A percentile compares a stretch with the other conserved stretches of the same genome.
Evolutionary conservation across 2,113 vertebrate genomes (phyloP).

Genomic region (Nestor notabilis): DNA sequence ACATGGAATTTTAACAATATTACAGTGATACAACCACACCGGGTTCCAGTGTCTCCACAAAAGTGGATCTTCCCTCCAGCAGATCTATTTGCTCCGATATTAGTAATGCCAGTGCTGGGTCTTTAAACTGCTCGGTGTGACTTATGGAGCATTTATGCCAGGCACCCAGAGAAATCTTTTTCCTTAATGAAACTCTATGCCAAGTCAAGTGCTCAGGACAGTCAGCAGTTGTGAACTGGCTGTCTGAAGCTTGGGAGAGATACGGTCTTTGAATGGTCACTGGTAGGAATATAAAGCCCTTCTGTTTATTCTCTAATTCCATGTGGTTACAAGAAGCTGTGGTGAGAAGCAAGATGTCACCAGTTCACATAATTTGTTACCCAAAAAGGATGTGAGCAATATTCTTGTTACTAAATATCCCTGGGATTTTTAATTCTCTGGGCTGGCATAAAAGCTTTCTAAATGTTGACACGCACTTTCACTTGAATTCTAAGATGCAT

Average conservation of each 20-base stretch:
- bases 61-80: background rate
- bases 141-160: background rate
- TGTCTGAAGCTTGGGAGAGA: background rate
- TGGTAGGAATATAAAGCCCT: background rate
- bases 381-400: background rate
- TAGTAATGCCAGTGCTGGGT: rapidly evolving
- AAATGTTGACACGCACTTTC: background rate
- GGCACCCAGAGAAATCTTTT: no score
- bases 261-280: background rate
- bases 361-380: background rate
- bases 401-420: background rate
- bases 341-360: background rate
- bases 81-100: background rate
- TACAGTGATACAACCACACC: rapidly evolving
- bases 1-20: background rate
- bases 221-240: background rate
- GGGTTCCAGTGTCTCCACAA: background rate
- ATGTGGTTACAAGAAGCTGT: background rate
- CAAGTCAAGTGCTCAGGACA: background rate
- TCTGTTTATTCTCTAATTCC: background rate
- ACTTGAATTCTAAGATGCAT: background rate
- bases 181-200: background rate
- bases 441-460: background rate
- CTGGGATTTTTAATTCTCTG: background rate
- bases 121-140: background rate